These are phyloP conservation scores for Varanus salvator DNA, from an alignment of 2,113 vertebrate species.

Conservation along the genomic window DNA sequence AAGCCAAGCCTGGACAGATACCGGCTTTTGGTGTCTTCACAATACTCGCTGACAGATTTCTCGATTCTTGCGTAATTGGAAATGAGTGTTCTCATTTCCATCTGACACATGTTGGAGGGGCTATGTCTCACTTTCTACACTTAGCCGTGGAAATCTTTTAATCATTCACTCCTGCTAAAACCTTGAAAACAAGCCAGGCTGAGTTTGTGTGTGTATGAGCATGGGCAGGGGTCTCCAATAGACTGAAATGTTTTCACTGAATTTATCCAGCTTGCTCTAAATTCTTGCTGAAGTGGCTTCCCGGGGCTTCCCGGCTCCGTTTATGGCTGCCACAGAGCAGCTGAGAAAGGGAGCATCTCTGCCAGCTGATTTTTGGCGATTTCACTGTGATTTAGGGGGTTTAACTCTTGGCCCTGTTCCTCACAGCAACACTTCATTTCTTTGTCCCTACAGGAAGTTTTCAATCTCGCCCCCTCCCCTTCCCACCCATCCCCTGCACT, in stretches of 20 bases:
- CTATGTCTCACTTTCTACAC: neutral
- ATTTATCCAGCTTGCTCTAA: neutral
- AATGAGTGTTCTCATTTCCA: neutral
- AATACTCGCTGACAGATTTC: neutral
- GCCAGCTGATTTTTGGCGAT: neutral
- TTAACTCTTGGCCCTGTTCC: constrained; percentile 35
- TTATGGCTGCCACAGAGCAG: accelerated
- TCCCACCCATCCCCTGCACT: neutral
- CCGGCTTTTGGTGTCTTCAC: neutral
- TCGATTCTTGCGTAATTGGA: neutral
- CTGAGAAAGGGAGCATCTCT: neutral
- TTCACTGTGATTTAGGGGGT: constrained; percentile 36
- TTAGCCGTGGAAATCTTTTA: neutral
- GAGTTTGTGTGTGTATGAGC: neutral
- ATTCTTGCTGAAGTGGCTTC: neutral
- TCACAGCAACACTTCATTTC: constrained; percentile 44
- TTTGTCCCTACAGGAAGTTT: constrained; percentile 71
- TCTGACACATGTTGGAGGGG: neutral
- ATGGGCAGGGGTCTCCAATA: neutral
- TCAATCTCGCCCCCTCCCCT: constrained; percentile 38
- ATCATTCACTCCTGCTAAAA: neutral
- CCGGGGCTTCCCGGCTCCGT: neutral
- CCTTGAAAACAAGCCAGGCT: neutral
- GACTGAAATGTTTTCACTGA: neutral
- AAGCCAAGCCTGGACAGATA: neutral